Conservation (phyloP, 1,140 invertebrate species). For the Whitmania pigra region DNA sequence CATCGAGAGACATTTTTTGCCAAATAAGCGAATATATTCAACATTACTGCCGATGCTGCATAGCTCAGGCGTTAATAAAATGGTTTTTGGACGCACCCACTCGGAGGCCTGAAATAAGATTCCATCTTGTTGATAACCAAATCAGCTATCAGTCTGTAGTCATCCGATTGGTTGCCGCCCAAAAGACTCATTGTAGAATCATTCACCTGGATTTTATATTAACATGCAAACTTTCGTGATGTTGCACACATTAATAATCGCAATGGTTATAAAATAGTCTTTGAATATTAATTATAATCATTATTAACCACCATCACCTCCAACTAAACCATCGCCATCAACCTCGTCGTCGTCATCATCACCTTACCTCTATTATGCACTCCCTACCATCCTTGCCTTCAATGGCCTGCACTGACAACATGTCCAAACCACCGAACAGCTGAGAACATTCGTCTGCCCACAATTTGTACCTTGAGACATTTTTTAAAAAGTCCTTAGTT, state of each 20-base stretch:
- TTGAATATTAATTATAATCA: too few relatives aligned
- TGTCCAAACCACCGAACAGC: slow-evolving; percentile 82
- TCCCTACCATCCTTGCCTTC: slow-evolving; percentile 84
- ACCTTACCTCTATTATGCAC: slow-evolving; percentile 68
- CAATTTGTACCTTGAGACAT: slow-evolving; percentile 54
- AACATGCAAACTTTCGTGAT: too few relatives aligned
- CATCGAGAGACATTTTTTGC: too few relatives aligned
- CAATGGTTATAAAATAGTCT: too few relatives aligned
- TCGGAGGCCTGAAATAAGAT: slow-evolving; percentile 28
- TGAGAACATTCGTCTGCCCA: slow-evolving; percentile 87
- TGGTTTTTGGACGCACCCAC: too few relatives aligned
- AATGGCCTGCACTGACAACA: slow-evolving; percentile 80
- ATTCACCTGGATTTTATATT: slow-evolving; percentile 52
- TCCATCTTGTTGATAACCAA: slow-evolving; percentile 75
- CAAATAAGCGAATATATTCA: too few relatives aligned
- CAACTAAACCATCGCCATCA: too few relatives aligned
- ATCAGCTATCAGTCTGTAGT: slow-evolving; percentile 81
- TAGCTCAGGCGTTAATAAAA: neutral
- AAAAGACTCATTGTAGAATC: slow-evolving; percentile 75
- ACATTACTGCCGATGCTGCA: too few relatives aligned
- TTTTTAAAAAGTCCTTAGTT: too few relatives aligned
- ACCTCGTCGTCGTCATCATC: neutral
- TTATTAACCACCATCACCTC: neutral
- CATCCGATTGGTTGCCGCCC: slow-evolving; percentile 90
- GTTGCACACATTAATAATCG: too few relatives aligned